Conservation (phyloP, 2,797 vertebrate genomes). For the Passerculus sandwichensis region DNA sequence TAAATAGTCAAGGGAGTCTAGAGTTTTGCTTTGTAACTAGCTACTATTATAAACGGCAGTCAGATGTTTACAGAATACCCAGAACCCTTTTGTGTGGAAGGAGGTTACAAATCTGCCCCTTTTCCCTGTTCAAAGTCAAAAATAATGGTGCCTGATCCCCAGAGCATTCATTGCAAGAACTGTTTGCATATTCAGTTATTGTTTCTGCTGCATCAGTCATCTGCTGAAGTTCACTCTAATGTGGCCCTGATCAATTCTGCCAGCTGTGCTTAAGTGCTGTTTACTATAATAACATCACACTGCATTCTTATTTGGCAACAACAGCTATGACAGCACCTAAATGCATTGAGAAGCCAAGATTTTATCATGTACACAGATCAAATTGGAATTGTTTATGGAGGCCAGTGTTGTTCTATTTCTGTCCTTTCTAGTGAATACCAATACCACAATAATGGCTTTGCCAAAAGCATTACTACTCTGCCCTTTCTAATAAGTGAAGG, state of each 20-base stretch:
- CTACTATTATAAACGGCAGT: slow-evolving; percentile 85
- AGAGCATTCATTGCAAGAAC: slow-evolving; percentile 84
- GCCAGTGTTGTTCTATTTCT: slow-evolving; percentile 78
- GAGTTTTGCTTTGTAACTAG: slow-evolving; percentile 81
- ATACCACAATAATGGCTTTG: slow-evolving; percentile 70
- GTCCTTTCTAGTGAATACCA: slow-evolving; percentile 78
- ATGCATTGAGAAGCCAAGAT: slow-evolving; percentile 81
- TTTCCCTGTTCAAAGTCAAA: slow-evolving; percentile 87
- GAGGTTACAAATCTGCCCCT: slow-evolving; percentile 87
- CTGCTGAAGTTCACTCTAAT: slow-evolving; percentile 88
- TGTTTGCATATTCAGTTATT: slow-evolving; percentile 96
- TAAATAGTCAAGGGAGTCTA: slow-evolving; percentile 91
- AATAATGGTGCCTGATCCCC: slow-evolving; percentile 89
- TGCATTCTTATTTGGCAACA: slow-evolving; percentile 83
- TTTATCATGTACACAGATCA: slow-evolving; percentile 79
- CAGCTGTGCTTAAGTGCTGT: slow-evolving; percentile 94
- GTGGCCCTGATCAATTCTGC: slow-evolving; percentile 91
- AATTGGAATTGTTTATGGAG: slow-evolving; percentile 78
- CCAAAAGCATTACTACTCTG: slow-evolving; percentile 73
- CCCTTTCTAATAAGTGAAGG: slow-evolving; percentile 75
- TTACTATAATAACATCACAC: slow-evolving; percentile 91
- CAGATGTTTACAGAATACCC: slow-evolving; percentile 92
- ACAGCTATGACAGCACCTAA: slow-evolving; percentile 86
- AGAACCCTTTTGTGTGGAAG: slow-evolving; percentile 82
- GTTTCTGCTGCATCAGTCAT: slow-evolving; percentile 94